phyloP scores from a whole-genome alignment of 2,797 vertebrate species.

The Cygnus olor region DNA sequence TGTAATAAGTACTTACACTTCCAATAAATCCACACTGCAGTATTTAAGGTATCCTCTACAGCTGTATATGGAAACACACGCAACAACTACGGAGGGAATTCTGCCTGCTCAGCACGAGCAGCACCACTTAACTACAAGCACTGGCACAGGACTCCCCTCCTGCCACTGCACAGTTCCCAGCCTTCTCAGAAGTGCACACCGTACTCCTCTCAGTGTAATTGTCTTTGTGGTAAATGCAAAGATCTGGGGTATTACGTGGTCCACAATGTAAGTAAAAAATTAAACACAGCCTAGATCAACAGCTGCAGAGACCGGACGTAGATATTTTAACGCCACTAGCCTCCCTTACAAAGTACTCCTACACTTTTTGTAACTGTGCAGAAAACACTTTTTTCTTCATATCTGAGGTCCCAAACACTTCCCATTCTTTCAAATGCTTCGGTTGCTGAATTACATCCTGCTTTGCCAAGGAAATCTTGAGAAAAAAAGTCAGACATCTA shows the following conservation, averaged over 20 bases:
- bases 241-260: background rate
- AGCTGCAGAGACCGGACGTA: background rate
- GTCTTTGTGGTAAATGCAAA: background rate
- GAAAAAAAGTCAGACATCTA: background rate
- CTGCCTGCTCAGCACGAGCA: background rate
- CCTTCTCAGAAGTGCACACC: background rate
- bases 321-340: background rate
- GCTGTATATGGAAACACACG: background rate
- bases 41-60: background rate
- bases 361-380: background rate
- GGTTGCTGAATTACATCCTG: background rate
- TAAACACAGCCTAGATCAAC: background rate
- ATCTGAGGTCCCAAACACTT: conserved; percentile 20
- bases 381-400: background rate
- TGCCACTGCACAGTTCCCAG: background rate
- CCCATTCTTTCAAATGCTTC: background rate
- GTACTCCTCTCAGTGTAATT: background rate
- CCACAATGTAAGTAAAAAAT: background rate
- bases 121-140: too few species aligned
- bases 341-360: background rate
- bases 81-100: background rate
- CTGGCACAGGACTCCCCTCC: background rate
- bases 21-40: background rate
- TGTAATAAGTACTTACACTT: background rate
- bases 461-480: background rate